Conservation (phyloP, 2,797 vertebrate genomes). For the Acestrorhynchus altus region DNA sequence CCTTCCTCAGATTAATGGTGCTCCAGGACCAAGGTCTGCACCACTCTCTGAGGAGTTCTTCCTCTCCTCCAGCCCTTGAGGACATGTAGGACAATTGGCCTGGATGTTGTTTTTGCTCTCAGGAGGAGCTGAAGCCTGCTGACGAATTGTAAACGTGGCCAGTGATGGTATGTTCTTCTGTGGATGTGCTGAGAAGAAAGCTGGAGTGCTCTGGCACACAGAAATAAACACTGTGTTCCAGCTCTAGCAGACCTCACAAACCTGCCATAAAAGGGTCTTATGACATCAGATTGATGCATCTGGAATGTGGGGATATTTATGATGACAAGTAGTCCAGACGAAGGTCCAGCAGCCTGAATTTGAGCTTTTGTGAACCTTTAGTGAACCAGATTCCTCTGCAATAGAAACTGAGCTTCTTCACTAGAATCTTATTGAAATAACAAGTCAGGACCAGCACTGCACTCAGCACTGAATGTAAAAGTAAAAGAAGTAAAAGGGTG, state of each 20-base stretch:
- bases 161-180: neutral
- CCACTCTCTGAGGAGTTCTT: neutral
- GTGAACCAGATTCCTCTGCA: too few relatives aligned
- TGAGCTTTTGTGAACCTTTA: too few relatives aligned
- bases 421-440: too few relatives aligned
- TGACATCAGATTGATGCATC: too few relatives aligned
- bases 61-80: neutral
- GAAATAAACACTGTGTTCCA: slow-evolving; percentile 10
- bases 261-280: neutral
- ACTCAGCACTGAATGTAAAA: too few relatives aligned
- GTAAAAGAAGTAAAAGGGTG: too few relatives aligned
- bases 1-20: slow-evolving; percentile 26
- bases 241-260: neutral
- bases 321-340: too few relatives aligned
- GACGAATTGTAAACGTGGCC: slow-evolving; percentile 17
- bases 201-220: neutral
- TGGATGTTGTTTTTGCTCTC: neutral
- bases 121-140: neutral
- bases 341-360: too few relatives aligned
- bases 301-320: neutral
- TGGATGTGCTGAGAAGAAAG: slow-evolving; percentile 1
- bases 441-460: too few relatives aligned
- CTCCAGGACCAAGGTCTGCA: neutral
- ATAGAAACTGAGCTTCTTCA: too few relatives aligned
- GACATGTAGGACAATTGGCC: neutral